Percentiles rank a stretch among this genome's conserved stretches.
These are phyloP conservation scores for Archilochus colubris DNA, from an alignment of 2,113 vertebrate species.

Conservation along the genomic window DNA sequence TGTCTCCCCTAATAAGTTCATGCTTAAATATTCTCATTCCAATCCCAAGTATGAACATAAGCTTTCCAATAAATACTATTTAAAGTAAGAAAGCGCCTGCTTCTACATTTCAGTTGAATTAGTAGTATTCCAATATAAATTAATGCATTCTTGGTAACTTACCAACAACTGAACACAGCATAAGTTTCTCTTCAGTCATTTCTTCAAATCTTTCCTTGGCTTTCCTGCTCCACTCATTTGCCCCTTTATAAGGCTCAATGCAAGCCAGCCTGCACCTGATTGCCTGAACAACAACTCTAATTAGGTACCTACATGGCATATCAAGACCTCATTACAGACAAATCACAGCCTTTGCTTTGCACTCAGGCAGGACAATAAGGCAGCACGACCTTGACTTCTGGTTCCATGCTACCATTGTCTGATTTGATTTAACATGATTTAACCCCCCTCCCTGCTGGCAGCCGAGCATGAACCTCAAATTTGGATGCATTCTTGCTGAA, in stretches of 20 bases:
- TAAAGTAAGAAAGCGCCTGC: neutral
- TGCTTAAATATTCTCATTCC: neutral
- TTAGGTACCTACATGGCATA: neutral
- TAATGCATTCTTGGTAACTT: constrained; percentile 9
- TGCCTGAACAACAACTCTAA: constrained; percentile 76
- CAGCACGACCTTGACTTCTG: neutral
- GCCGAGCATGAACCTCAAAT: neutral
- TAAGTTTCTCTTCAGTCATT: constrained; percentile 79
- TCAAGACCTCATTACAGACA: neutral
- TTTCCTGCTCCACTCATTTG: constrained; percentile 77
- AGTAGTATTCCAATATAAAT: neutral
- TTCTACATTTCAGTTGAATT: neutral
- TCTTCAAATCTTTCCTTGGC: constrained; percentile 83
- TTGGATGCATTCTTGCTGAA: neutral
- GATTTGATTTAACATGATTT: neutral
- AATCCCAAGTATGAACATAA: neutral
- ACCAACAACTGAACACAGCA: constrained; percentile 83
- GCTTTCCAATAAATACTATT: neutral
- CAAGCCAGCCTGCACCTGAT: constrained; percentile 85
- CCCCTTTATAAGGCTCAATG: constrained; percentile 75
- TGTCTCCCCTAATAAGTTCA: neutral
- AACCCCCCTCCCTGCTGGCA: rapidly evolving
- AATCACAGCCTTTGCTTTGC: neutral
- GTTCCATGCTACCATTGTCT: neutral
- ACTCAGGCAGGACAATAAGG: neutral